Evolutionary conservation across 2,113 vertebrate genomes (phyloP).

Genomic region (Siniperca knerii): DNA sequence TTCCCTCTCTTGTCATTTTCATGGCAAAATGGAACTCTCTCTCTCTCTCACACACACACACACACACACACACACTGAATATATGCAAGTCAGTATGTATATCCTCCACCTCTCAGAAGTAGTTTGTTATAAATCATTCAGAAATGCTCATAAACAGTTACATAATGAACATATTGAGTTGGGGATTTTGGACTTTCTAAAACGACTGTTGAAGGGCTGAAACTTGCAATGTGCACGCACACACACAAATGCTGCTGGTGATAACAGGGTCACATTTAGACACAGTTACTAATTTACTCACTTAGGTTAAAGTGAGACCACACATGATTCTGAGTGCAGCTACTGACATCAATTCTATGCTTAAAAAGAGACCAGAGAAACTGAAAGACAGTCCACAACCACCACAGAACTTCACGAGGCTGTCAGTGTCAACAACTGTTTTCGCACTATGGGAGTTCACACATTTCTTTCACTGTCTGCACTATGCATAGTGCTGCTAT

Average conservation of each 20-base stretch:
- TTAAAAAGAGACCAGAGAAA: background rate
- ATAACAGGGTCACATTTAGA: background rate
- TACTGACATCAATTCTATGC: background rate
- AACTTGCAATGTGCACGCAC: background rate
- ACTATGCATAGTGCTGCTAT: background rate
- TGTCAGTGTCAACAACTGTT: too few species aligned
- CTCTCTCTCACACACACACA: background rate
- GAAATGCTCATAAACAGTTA: slow-evolving; percentile 3
- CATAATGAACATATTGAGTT: background rate
- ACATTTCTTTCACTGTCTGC: too few species aligned
- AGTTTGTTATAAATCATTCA: slow-evolving; percentile 26
- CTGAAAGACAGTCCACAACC: background rate
- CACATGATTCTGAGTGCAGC: background rate
- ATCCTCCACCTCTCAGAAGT: background rate
- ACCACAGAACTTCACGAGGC: background rate
- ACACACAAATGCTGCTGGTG: slow-evolving; percentile 5
- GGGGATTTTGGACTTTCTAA: background rate
- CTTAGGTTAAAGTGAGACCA: slow-evolving; percentile 31
- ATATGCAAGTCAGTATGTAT: background rate
- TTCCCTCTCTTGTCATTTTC: slow-evolving; percentile 41
- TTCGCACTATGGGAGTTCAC: too few species aligned
- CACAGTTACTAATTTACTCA: slow-evolving; percentile 16
- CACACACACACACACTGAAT: background rate
- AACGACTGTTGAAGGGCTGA: background rate
- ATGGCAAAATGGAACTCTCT: background rate